Conservation (phyloP, 2,113 vertebrate species). For the Lophius piscatorius region DNA sequence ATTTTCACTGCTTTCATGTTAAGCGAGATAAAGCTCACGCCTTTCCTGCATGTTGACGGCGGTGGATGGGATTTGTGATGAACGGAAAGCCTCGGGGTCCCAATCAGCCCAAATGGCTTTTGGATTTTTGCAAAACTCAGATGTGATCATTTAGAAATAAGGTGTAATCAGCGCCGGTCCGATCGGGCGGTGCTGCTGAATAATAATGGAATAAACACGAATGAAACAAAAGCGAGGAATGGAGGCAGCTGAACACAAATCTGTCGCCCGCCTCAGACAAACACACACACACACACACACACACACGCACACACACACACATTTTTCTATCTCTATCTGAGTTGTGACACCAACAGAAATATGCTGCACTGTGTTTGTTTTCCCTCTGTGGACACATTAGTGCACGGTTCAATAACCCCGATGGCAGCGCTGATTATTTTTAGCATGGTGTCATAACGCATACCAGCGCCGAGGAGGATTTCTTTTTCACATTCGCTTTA, state of each 20-base stretch:
- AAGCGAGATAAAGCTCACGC: slow-evolving; percentile 51
- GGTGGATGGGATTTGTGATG: slow-evolving; percentile 61
- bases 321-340: neutral
- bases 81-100: slow-evolving; percentile 55
- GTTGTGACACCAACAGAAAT: slow-evolving; percentile 24
- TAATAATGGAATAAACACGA: slow-evolving; percentile 62
- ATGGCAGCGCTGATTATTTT: slow-evolving; percentile 38
- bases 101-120: slow-evolving; percentile 72
- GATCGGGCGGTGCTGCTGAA: slow-evolving; percentile 44
- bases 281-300: slow-evolving; percentile 9
- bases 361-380: slow-evolving; percentile 14
- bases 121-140: slow-evolving; percentile 66
- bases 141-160: slow-evolving; percentile 67
- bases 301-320: neutral
- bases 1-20: slow-evolving; percentile 54
- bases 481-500: slow-evolving; percentile 32
- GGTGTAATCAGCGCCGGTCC: slow-evolving; percentile 58
- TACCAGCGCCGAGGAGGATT: slow-evolving; percentile 16
- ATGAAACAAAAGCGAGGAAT: slow-evolving; percentile 32
- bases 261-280: slow-evolving; percentile 8
- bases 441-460: slow-evolving; percentile 32
- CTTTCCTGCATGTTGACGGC: slow-evolving; percentile 51
- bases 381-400: slow-evolving; percentile 23
- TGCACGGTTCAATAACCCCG: slow-evolving; percentile 32
- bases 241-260: slow-evolving; percentile 30